A percentile compares a stretch with the other conserved stretches of the same genome.
phyloP scores from a whole-genome alignment of 2,797 vertebrate species.

The Brachyrhaphis roseni region DNA sequence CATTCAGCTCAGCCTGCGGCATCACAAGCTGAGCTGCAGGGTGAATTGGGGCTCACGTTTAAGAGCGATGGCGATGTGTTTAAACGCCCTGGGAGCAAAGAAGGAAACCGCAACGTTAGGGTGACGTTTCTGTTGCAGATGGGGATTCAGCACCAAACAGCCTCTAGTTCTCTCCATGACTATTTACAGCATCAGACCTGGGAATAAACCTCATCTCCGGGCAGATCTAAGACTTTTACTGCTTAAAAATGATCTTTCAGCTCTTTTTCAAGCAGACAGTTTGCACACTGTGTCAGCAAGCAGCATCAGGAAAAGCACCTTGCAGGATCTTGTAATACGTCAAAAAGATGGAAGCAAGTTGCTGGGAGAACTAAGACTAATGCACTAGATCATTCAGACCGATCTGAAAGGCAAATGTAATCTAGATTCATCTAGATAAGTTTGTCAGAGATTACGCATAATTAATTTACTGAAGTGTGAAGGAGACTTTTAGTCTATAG shows the following conservation, averaged over 20 bases:
- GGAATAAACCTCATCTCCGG: constrained; percentile 39
- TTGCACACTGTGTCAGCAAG: background rate
- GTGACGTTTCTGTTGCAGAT: constrained; percentile 60
- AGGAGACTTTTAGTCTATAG: constrained; percentile 13
- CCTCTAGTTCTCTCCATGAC: constrained; percentile 70
- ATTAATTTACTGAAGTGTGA: background rate
- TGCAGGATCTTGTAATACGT: background rate
- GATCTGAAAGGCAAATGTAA: background rate
- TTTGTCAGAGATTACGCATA: constrained; percentile 9
- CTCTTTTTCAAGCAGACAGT: background rate
- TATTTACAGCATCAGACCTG: constrained; percentile 72
- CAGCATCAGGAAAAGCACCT: background rate
- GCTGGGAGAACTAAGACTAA: background rate
- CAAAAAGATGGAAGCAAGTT: background rate
- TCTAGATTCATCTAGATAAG: background rate
- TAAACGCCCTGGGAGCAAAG: constrained; percentile 54
- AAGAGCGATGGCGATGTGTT: background rate
- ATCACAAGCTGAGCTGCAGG: background rate
- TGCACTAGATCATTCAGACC: background rate
- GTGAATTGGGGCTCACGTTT: constrained; percentile 8
- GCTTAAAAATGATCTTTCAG: background rate
- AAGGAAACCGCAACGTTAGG: constrained; percentile 65
- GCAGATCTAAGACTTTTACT: background rate
- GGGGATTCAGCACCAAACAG: constrained; percentile 58
- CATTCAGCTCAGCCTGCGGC: constrained; percentile 10